Conservation (phyloP, 2,888 invertebrate genomes). For the Melikaiella ostensackeni region DNA sequence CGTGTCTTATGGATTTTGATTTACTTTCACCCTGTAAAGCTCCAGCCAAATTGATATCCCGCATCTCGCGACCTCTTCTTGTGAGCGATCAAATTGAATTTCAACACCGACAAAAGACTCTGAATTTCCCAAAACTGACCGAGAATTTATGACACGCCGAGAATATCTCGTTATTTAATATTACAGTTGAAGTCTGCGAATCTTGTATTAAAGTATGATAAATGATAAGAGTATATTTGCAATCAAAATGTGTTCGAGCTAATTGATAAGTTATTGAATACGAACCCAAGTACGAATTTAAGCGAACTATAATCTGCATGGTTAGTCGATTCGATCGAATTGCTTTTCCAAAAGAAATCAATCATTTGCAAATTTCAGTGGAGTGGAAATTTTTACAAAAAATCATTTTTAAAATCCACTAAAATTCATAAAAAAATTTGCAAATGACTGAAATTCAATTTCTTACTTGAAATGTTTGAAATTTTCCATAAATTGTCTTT, state of each 20-base stretch:
- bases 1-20: no score
- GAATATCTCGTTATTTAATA: not conserved
- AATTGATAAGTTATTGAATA: slow-evolving; percentile 33
- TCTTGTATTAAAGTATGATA: slow-evolving; percentile 16
- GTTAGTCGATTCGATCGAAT: slow-evolving; percentile 17
- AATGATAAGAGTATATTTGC: slow-evolving; percentile 29
- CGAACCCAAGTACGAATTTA: not conserved
- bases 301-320: slow-evolving; percentile 11
- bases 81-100: not conserved
- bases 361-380: not conserved
- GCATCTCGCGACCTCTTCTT: no score
- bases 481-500: not conserved
- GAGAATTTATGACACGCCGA: slow-evolving; percentile 1
- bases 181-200: slow-evolving; percentile 9
- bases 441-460: not conserved
- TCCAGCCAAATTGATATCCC: no score
- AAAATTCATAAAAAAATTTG: not conserved
- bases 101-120: not conserved
- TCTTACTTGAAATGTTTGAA: not conserved
- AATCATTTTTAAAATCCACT: not conserved
- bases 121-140: slow-evolving; percentile 4
- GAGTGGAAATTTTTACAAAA: not conserved
- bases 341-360: not conserved
- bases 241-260: slow-evolving; percentile 36
- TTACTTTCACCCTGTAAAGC: no score